Base-by-base conservation (phyloP, 2,888 invertebrate genomes). In the Spatulosminthurus flaviceps region DNA sequence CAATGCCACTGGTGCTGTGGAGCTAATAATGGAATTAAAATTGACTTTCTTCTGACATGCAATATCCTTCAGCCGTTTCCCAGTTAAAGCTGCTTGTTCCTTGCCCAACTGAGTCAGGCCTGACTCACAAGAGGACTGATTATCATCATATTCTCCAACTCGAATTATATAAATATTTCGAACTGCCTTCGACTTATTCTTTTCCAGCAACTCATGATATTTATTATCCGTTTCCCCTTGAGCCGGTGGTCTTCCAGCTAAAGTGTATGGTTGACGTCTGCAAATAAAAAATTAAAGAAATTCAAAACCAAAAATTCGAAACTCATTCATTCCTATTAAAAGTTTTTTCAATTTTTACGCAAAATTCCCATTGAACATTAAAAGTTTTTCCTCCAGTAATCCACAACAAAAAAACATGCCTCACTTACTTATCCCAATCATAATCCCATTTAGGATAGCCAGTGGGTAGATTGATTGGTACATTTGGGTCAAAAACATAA, bases 71-170 rank as follows among this genome's bases (percentile, higher is more conserved):
- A 99, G 88, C n/a, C 91, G 90, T 84, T 92, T 89, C 0, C 97
- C 99, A 0, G 97, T 95, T 43, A 92, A 87, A 42, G 92, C 91
- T 0, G 98, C 98, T 89, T 99, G 98, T 61, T 84, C 80, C 24
- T 79, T 42, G 91, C 97, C 97, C 79, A 96, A 89, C 71, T 92
- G 90, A 0, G 98, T 97, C 11, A 98, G 90, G 76, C 89, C 89
- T 86, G 93, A 91, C 28, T 94, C 92, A 9, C 90, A 89, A 87
- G 96, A 96, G 0, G 89, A 90, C 42, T 88, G 88, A 0, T 94
- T 95, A 11, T 91, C 89, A 86, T 95, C 91, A 87, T 98, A 99
- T 87, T 98, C 98, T 0, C 98, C 98, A 88, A 99, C 98, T 66
- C 98, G 90, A 79, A 98, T 93, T 22, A 98, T 89, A 85, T 98